Evolutionary conservation across 2,888 invertebrate species (phyloP).

Genomic region (Perizoma affinitatum): DNA sequence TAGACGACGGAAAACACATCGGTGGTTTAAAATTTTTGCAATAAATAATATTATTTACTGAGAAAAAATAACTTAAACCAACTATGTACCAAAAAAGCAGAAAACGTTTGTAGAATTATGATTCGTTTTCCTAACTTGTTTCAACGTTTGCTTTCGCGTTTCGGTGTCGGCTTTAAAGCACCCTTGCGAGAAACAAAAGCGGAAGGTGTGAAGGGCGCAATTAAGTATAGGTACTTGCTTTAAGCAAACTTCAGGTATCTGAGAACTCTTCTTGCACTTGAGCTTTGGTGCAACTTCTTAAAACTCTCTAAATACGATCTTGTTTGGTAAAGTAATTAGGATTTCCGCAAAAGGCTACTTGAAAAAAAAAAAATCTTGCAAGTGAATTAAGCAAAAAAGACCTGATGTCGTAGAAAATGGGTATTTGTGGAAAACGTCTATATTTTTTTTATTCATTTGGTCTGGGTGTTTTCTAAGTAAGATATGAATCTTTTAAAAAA

Average conservation of each 20-base stretch:
- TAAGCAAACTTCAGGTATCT: conserved; percentile 49
- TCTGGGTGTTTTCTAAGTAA: no score
- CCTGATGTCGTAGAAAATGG: no score
- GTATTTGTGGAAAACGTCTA: no score
- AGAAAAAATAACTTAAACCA: no score
- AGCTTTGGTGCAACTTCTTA: conserved; percentile 27
- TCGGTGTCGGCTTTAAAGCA: conserved; percentile 40
- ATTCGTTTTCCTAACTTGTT: conserved; percentile 3
- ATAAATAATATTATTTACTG: no score
- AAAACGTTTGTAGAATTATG: background rate
- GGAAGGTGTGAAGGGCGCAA: conserved; percentile 51
- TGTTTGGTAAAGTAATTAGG: conserved; percentile 9
- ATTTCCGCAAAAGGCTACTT: background rate
- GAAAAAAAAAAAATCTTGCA: no score
- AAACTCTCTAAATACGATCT: conserved; percentile 16
- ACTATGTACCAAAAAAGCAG: no score
- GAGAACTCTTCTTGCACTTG: conserved; percentile 42
- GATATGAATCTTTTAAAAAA: no score
- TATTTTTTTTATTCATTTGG: no score
- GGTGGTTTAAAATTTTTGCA: no score
- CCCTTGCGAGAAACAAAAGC: conserved; percentile 41
- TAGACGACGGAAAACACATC: no score
- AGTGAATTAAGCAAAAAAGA: no score
- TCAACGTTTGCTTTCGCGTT: conserved; percentile 25
- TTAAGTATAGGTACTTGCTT: conserved; percentile 57